These are phyloP conservation scores for Drosophila ustulata DNA, from an alignment of 2,888 invertebrate genomes.

Conservation along the genomic window DNA sequence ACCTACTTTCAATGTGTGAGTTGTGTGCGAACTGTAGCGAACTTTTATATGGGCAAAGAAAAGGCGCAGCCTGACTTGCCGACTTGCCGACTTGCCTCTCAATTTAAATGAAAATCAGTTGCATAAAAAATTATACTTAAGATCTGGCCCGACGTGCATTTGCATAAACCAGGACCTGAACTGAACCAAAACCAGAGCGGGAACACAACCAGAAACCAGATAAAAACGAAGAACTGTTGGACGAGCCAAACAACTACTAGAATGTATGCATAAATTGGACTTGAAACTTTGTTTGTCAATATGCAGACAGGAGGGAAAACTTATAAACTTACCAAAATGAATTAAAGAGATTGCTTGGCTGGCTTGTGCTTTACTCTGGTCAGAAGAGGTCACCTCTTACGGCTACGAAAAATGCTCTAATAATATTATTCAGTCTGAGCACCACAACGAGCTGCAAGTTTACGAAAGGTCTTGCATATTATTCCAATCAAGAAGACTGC, in stretches of 20 bases:
- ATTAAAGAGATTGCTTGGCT: constrained; percentile 52
- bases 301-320: constrained; percentile 39
- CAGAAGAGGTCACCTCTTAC: constrained; percentile 23
- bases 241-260: constrained; percentile 44
- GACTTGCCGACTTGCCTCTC: constrained; percentile 58
- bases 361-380: constrained; percentile 14
- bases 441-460: constrained; percentile 16
- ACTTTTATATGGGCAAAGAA: constrained; percentile 56
- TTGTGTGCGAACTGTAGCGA: constrained; percentile 44
- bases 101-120: constrained; percentile 79
- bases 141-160: constrained; percentile 54
- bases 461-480: neutral
- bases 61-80: constrained; percentile 50
- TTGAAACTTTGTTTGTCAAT: constrained; percentile 68
- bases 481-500: neutral
- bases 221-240: constrained; percentile 17
- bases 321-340: constrained; percentile 57
- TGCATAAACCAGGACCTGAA: constrained; percentile 50
- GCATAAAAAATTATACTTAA: constrained; percentile 62
- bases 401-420: constrained; percentile 18
- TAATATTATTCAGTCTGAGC: constrained; percentile 19
- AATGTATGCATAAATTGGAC: constrained; percentile 62
- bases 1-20: constrained; percentile 41
- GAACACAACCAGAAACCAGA: constrained; percentile 5
- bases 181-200: constrained; percentile 2